Evolutionary conservation across 2,113 vertebrate species (phyloP), one percentile per base, ranked within the genome.

Genomic region (Entomyzon cyanotis): DNA sequence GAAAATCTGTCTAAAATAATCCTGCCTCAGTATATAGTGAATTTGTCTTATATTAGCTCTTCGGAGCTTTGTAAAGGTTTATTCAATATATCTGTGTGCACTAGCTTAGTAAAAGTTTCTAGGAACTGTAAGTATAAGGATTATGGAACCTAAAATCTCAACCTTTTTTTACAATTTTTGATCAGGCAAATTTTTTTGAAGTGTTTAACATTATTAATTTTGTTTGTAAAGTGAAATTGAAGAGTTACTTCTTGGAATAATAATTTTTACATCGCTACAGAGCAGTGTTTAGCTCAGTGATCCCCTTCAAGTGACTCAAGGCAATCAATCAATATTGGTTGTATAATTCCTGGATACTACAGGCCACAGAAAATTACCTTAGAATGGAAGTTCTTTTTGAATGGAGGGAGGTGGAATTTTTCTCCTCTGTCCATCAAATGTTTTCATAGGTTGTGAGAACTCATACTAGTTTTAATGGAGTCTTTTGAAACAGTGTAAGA

Each of bases 361-460:
- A 78, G 46, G 41, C 28, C 14, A 27, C 13, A 55, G 20, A 56
- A 90, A 71, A 79, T 47, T 33, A 47, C 12, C 2, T 59, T 69
- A 71, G 25, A 59, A 33, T 24, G 14, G 9, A 44, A 7, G 4
- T 55, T 81, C 20, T 6, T 82, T 74, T 83, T 64, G 22, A 60
- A 42, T 9, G 12, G 24, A 53, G 16, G 15, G 24, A 53, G 19
- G 8, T n/a, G 52, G 49, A 28, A 12, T 60, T 75, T 89, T 56
- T 28, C 11, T 18, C 1, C 7, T 8, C 6, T 10, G 4, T n/a
- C 9, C 5, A 17, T 46, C 24, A 37, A 13, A 53, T 31, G 2
- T 80, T 90, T 89, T 60, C 33, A 24, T 27, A 31, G 11, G 6
- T 59, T 52, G 23, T 39, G 20, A 12, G n/a, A 22, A 18, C 17